A percentile compares a stretch with the other conserved stretches of the same genome.
These are phyloP conservation scores for Aradus depressus DNA, from an alignment of 2,888 invertebrate species.

Conservation along the genomic window DNA sequence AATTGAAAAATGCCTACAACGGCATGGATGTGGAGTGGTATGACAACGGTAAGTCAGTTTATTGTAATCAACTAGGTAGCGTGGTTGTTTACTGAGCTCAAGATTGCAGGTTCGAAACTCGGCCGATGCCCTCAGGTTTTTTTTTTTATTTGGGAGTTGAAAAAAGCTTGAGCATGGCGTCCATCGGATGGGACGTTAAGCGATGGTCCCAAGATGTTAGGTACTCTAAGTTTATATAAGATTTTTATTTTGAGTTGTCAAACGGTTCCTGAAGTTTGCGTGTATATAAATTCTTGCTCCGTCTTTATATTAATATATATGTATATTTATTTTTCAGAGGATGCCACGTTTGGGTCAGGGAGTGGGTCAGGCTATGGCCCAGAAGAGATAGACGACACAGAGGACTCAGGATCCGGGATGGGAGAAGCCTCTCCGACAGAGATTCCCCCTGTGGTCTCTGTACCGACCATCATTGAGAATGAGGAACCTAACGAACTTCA, in stretches of 20 bases:
- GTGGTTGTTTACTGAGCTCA: too few relatives aligned
- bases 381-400: slow-evolving; percentile 37
- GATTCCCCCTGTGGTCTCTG: slow-evolving; percentile 4
- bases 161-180: too few relatives aligned
- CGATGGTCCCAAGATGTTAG: too few relatives aligned
- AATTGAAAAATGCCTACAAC: slow-evolving; percentile 78
- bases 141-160: too few relatives aligned
- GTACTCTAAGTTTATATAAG: background rate
- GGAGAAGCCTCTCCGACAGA: slow-evolving; percentile 11
- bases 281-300: background rate
- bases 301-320: background rate
- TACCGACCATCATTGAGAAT: slow-evolving; percentile 12
- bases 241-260: background rate
- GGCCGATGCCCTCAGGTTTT: too few relatives aligned
- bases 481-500: slow-evolving; percentile 28
- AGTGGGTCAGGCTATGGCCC: slow-evolving; percentile 59
- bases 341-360: slow-evolving; percentile 51
- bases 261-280: background rate
- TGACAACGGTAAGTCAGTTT: slow-evolving; percentile 40
- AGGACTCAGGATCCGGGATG: slow-evolving; percentile 29
- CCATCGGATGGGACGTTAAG: too few relatives aligned
- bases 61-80: too few relatives aligned
- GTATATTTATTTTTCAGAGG: slow-evolving; percentile 39
- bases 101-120: too few relatives aligned
- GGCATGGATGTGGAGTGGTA: slow-evolving; percentile 85